Conservation (phyloP, 2,113 vertebrate genomes). For the Epinephelus fuscoguttatus region DNA sequence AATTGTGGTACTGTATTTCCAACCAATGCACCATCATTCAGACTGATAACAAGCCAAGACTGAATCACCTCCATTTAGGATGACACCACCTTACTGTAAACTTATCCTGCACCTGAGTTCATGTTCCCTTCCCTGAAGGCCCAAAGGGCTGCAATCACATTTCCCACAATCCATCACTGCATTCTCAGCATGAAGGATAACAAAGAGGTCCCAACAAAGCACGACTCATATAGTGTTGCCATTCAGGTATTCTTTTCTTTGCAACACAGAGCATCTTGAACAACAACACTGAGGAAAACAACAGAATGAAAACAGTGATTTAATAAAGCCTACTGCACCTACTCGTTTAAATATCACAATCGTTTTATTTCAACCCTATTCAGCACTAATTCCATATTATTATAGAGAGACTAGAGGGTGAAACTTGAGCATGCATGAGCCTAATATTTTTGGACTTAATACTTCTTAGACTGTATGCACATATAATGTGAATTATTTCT, state of each 20-base stretch:
- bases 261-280: constrained; percentile 22
- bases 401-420: not conserved
- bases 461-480: too few relatives aligned
- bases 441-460: too few relatives aligned
- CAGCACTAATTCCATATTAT: not conserved
- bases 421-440: too few relatives aligned
- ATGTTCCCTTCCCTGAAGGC: constrained; percentile 38
- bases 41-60: not conserved
- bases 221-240: constrained; percentile 37
- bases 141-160: constrained; percentile 33
- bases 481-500: too few relatives aligned
- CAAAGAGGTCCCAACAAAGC: constrained; percentile 74
- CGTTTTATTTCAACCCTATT: not conserved
- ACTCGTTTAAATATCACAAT: not conserved
- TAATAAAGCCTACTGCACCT: not conserved
- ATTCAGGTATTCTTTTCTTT: constrained; percentile 66
- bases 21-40: not conserved
- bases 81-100: constrained; percentile 42
- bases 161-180: constrained; percentile 66
- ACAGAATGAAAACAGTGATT: constrained; percentile 17
- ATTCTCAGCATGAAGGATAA: constrained; percentile 63
- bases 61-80: not conserved
- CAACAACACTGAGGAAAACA: constrained; percentile 36
- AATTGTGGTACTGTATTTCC: not conserved
- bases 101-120: constrained; percentile 41